A percentile compares a stretch with the other conserved stretches of the same genome.
Evolutionary conservation across 2,797 vertebrate species (phyloP).

Genomic region (Sciurus carolinensis): DNA sequence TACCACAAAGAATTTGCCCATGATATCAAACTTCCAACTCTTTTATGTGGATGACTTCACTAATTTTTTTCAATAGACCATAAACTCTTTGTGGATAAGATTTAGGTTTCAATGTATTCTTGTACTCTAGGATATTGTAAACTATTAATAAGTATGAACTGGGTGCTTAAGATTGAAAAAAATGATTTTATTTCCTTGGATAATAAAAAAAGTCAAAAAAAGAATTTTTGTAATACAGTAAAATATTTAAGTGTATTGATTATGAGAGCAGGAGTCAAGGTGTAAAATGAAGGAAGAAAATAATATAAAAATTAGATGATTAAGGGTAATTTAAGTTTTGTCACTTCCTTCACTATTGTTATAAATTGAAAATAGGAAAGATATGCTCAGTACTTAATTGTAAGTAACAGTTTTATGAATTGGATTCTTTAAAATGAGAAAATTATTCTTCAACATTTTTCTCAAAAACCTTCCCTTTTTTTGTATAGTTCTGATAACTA

Average conservation of each 20-base stretch:
- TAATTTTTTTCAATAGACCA: neutral
- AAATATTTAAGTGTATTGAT: neutral
- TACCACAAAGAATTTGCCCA: neutral
- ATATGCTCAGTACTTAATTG: neutral
- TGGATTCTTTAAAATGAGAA: neutral
- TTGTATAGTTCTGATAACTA: neutral
- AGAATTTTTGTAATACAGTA: neutral
- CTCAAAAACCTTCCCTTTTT: neutral
- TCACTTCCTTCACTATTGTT: neutral
- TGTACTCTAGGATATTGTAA: neutral
- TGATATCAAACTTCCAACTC: neutral
- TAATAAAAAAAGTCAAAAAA: constrained; percentile 32
- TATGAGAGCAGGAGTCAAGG: neutral
- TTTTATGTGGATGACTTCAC: neutral
- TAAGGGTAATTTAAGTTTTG: constrained; percentile 23
- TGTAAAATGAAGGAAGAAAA: neutral
- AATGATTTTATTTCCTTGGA: neutral
- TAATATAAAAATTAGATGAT: neutral
- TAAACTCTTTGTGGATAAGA: neutral
- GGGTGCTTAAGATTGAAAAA: neutral
- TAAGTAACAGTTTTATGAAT: neutral
- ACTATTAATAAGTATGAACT: neutral
- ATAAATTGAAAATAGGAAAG: constrained; percentile 8
- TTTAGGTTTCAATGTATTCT: neutral
- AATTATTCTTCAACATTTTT: neutral